Percentiles rank a stretch among this genome's conserved stretches.
phyloP scores from a whole-genome alignment of 1,140 invertebrate genomes.

The Drosophila suzukii region DNA sequence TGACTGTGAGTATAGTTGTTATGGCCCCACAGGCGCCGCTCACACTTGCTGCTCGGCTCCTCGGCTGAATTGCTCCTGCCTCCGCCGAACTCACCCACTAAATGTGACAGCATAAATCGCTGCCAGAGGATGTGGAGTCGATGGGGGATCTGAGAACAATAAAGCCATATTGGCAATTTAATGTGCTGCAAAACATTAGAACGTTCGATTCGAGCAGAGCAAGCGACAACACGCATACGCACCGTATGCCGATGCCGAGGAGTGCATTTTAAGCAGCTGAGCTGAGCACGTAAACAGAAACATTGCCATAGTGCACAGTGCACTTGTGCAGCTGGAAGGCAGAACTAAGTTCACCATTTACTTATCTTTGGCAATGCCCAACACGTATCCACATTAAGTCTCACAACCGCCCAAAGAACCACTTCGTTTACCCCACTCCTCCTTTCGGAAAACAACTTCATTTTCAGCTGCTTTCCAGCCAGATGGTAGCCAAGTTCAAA shows the following conservation, averaged over 20 bases:
- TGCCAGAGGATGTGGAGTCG: constrained; percentile 25
- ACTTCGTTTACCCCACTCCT: not conserved
- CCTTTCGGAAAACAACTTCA: constrained; percentile 57
- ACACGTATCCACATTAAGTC: constrained; percentile 57
- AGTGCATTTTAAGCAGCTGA: constrained; percentile 75
- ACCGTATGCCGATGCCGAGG: constrained; percentile 36
- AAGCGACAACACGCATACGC: constrained; percentile 64
- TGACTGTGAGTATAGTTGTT: constrained; percentile 49
- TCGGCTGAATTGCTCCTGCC: not conserved
- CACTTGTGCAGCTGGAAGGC: constrained; percentile 47
- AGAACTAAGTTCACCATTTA: constrained; percentile 38
- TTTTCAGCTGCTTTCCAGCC: constrained; percentile 52
- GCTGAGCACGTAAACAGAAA: constrained; percentile 71
- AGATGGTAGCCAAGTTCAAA: constrained; percentile 34
- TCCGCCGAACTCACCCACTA: constrained; percentile 16
- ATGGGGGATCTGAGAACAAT: constrained; percentile 47
- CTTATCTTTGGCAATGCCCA: constrained; percentile 63
- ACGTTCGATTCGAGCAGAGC: constrained; percentile 43
- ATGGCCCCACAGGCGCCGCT: constrained; percentile 66
- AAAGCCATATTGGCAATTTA: constrained; percentile 80
- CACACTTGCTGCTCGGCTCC: constrained; percentile 32
- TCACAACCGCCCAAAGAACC: constrained; percentile 4
- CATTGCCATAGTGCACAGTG: constrained; percentile 15
- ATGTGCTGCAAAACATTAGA: constrained; percentile 76
- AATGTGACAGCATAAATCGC: constrained; percentile 79